These are phyloP conservation scores for Anthrax anthrax DNA, from an alignment of 2,888 invertebrate species.

Conservation along the genomic window DNA sequence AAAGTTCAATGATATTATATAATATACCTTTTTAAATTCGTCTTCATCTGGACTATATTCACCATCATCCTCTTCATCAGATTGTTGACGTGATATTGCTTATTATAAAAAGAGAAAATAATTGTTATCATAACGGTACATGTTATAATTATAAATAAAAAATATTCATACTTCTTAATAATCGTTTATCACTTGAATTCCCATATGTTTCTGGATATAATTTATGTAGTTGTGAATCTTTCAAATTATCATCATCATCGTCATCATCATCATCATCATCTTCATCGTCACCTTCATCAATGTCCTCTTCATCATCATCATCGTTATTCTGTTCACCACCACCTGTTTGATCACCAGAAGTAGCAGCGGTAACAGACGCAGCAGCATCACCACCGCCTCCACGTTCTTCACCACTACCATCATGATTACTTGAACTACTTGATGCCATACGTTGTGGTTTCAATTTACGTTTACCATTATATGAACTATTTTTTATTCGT, in stretches of 20 bases:
- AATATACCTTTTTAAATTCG: slow-evolving; percentile 60
- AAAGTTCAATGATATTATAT: neutral
- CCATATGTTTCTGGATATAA: slow-evolving; percentile 36
- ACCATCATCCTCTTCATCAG: slow-evolving; percentile 71
- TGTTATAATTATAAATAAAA: too few relatives aligned
- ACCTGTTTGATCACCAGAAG: slow-evolving; percentile 27
- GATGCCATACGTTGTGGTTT: slow-evolving; percentile 22
- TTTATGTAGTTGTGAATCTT: slow-evolving; percentile 40
- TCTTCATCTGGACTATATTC: slow-evolving; percentile 75
- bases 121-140: too few relatives aligned
- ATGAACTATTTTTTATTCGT: neutral
- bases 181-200: slow-evolving; percentile 34
- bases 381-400: slow-evolving; percentile 30
- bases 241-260: slow-evolving; percentile 14
- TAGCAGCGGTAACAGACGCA: too few relatives aligned
- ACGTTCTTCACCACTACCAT: neutral
- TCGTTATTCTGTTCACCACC: slow-evolving; percentile 20
- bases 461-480: neutral
- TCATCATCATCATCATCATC: slow-evolving; percentile 28
- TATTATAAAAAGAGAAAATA: neutral
- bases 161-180: slow-evolving; percentile 39
- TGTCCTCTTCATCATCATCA: slow-evolving; percentile 7
- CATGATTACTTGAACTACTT: slow-evolving; percentile 23
- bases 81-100: slow-evolving; percentile 56
- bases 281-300: slow-evolving; percentile 5